phyloP scores from a whole-genome alignment of 2,888 invertebrate species.

The Tipula helvola region DNA sequence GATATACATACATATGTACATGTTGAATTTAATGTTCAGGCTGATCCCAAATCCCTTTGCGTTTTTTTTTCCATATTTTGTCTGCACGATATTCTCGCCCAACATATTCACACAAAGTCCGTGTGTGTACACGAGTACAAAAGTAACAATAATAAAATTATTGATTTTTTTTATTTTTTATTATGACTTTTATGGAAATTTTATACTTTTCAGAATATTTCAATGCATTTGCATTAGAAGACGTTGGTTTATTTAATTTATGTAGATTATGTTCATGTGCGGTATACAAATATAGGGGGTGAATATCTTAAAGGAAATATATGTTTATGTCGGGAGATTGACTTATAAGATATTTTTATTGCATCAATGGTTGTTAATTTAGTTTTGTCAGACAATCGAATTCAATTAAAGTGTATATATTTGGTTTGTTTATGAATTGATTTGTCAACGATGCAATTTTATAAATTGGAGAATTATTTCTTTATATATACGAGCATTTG shows the following conservation, averaged over 20 bases:
- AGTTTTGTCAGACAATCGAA: not conserved
- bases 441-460: not conserved
- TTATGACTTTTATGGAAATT: not conserved
- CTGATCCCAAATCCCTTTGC: not conserved
- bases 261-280: not conserved
- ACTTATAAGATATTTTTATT: not conserved
- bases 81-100: not conserved
- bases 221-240: not conserved
- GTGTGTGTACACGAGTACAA: too few species aligned
- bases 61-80: not conserved
- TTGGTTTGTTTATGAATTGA: not conserved
- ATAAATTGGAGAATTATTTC: not conserved
- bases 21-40: not conserved
- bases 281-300: not conserved
- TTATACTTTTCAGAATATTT: not conserved
- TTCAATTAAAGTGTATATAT: not conserved
- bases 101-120: too few species aligned
- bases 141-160: not conserved
- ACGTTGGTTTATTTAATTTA: not conserved
- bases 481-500: not conserved
- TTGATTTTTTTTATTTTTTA: not conserved
- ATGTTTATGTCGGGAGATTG: not conserved
- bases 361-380: not conserved
- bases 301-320: not conserved
- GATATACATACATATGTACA: too few species aligned